Base-by-base conservation (phyloP, 2,113 vertebrate species). In the Miniopterus natalensis region DNA sequence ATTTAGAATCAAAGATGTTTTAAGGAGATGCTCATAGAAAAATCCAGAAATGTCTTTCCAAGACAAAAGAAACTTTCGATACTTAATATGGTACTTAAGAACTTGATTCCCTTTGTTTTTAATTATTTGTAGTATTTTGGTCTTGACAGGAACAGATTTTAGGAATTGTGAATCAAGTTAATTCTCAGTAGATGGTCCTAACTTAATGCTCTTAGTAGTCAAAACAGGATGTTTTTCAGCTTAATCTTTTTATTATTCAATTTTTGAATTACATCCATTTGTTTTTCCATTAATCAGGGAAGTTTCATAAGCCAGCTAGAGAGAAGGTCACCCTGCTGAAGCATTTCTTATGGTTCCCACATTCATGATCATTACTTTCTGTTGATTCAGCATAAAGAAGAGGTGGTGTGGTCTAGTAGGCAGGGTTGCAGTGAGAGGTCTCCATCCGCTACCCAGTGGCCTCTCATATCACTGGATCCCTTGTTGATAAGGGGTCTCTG, bases 191-290 rank as follows among this genome's bases (percentile, higher is more conserved):
- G 65, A 92, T 42, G 17, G 89, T 92, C 55, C 3, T 31, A 90
- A 78, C 65, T 92, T 55, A 73, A 27, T 36, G 0, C 47, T 96
- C 87, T 66, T 4, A 2, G 59, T 71, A 42, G 45, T 79, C 88
- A 94, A 70, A 95, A 85, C 84, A 90, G 79, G 47, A 95, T 49
- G 40, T 70, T 92, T 92, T 88, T 25, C 42, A 92, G 42, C 70
- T 71, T 40, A 53, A 29, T 75, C 75, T 88, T 95, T 55, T 86
- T 59, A 31, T 88, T 92, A 55, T 87, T 97, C 59, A 86, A 87
- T 61, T 42, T 88, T 85, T 96, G 87, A 91, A 66, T 96, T 97
- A 49, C 15, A 23, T 6, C 61, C 36, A 29, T 74, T 31, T 90
- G 84, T 68, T 70, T 31, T 71, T 42, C 25, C 79, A 15, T 13